Percentiles rank a stretch among this genome's conserved stretches.
These are phyloP conservation scores for Nymphicus hollandicus DNA, from an alignment of 2,113 vertebrate species.

Conservation along the genomic window DNA sequence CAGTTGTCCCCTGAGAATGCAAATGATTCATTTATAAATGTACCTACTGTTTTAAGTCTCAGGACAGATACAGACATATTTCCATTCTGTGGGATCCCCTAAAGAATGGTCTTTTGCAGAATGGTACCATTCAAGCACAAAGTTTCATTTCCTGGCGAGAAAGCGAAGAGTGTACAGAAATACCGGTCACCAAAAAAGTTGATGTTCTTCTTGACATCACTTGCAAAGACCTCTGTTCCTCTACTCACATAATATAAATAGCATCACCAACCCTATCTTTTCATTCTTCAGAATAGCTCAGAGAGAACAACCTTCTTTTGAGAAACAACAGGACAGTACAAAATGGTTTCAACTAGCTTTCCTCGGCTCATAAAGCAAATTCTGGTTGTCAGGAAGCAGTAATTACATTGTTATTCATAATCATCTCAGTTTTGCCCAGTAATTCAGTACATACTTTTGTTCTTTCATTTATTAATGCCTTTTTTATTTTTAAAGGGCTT, in stretches of 20 bases:
- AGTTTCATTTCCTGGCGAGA: neutral
- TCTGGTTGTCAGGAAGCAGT: neutral
- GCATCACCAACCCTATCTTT: neutral
- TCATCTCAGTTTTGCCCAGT: neutral
- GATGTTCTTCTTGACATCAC: neutral
- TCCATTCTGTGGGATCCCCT: neutral
- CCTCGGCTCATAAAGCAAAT: neutral
- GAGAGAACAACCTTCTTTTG: neutral
- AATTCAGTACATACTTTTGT: neutral
- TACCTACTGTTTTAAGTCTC: neutral
- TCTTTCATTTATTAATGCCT: neutral
- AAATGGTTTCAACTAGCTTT: neutral
- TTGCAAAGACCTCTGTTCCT: neutral
- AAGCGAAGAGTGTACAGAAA: neutral
- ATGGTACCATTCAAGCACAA: neutral
- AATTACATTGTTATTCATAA: neutral
- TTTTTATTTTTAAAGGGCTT: neutral
- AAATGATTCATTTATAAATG: neutral
- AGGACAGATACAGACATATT: neutral
- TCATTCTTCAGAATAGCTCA: neutral
- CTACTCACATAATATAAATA: neutral
- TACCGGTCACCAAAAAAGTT: neutral
- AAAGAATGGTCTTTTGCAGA: neutral
- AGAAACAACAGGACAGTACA: neutral
- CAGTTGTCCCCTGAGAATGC: neutral